Conservation (phyloP, 1,140 invertebrate genomes). For the Pseudomyrmex gracilis region DNA sequence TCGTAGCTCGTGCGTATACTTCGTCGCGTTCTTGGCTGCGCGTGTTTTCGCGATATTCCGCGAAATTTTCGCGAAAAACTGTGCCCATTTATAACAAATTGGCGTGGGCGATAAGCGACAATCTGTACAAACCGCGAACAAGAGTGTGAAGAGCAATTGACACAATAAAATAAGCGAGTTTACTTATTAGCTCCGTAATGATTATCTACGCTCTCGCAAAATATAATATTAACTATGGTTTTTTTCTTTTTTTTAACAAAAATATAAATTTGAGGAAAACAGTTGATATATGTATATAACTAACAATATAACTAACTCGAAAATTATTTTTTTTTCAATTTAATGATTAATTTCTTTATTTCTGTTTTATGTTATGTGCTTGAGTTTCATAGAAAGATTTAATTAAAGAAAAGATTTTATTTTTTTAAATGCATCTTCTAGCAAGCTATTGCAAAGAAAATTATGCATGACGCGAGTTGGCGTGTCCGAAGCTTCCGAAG, state of each 20-base stretch:
- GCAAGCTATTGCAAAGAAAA: conserved; percentile 25
- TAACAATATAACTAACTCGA: too few species aligned
- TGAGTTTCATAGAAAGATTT: not conserved
- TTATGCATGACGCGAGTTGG: conserved; percentile 22
- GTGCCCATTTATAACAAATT: too few species aligned
- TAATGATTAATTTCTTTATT: too few species aligned
- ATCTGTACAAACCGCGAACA: not conserved
- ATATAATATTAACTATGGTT: not conserved
- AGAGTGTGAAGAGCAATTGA: not conserved
- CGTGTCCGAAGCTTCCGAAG: conserved; percentile 21
- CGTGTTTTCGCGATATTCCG: too few species aligned
- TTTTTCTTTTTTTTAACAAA: not conserved
- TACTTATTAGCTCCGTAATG: not conserved
- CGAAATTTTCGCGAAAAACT: not conserved
- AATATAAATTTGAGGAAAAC: not conserved
- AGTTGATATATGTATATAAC: too few species aligned
- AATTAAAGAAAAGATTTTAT: not conserved
- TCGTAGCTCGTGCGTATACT: not conserved
- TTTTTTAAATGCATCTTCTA: conserved; percentile 36
- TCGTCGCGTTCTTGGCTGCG: conserved; percentile 48
- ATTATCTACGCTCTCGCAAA: not conserved
- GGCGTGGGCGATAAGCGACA: not conserved
- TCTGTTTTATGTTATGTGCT: too few species aligned
- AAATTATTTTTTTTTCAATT: too few species aligned
- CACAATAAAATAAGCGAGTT: not conserved